Conservation (phyloP, 2,888 invertebrate species). For the Eupithecia abbreviata region DNA sequence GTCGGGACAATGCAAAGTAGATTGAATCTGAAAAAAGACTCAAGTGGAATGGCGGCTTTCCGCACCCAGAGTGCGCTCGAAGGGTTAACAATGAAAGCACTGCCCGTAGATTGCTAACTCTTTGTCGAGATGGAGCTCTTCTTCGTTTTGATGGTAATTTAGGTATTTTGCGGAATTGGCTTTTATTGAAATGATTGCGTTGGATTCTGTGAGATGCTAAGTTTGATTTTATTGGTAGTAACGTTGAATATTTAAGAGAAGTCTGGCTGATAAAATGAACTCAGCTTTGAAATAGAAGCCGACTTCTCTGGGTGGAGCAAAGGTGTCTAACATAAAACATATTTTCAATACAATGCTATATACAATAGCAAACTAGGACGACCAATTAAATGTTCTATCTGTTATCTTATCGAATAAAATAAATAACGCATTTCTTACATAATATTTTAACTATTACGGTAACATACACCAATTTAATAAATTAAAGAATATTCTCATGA, state of each 20-base stretch:
- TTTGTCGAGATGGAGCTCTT: conserved; percentile 47
- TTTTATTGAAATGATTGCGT: conserved; percentile 21
- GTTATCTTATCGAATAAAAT: neutral
- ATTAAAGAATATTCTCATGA: too few species aligned
- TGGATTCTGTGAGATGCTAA: conserved; percentile 5
- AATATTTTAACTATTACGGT: too few species aligned
- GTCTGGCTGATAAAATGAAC: neutral
- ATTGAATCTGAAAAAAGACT: conserved; percentile 83
- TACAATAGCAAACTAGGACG: neutral
- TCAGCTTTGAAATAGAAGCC: neutral
- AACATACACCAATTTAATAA: too few species aligned
- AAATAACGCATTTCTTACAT: too few species aligned
- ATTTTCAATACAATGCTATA: neutral
- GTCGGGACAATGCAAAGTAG: conserved; percentile 83
- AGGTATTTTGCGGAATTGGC: conserved; percentile 30
- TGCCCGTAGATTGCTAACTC: conserved; percentile 62
- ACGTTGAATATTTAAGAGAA: neutral
- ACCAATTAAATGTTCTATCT: neutral
- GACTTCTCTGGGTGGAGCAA: neutral
- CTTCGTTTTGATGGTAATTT: conserved; percentile 38
- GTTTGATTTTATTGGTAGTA: conserved; percentile 5
- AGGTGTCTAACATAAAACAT: neutral
- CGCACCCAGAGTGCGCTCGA: conserved; percentile 69
- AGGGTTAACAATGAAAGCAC: conserved; percentile 75
- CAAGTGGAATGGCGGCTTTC: conserved; percentile 75